phyloP scores from a whole-genome alignment of 2,797 vertebrate genomes.

The Catharus ustulatus region DNA sequence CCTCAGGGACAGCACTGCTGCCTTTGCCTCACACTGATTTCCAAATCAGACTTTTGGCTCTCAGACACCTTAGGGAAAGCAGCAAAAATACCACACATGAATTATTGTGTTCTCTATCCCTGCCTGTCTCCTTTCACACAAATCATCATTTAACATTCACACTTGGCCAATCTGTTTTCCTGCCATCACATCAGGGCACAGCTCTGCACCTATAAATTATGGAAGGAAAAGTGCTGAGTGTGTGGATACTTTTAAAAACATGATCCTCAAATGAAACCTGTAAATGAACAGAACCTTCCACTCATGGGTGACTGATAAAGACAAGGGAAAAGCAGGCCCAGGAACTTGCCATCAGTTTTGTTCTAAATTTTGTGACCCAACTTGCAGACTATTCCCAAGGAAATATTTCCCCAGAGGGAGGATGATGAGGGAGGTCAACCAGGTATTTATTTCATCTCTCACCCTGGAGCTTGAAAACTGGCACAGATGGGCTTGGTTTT shows the following conservation, averaged over 20 bases:
- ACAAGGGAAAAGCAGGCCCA: not conserved
- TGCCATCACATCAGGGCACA: not conserved
- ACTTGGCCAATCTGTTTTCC: not conserved
- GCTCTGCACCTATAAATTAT: not conserved
- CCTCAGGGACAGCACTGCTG: not conserved
- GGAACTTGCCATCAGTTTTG: not conserved
- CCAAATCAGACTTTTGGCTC: not conserved
- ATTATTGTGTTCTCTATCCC: not conserved
- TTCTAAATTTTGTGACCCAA: not conserved
- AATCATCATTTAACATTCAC: not conserved
- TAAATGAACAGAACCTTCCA: not conserved
- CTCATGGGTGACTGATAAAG: not conserved
- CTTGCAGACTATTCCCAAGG: not conserved
- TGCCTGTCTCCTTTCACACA: not conserved
- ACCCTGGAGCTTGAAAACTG: not conserved
- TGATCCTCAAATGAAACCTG: not conserved
- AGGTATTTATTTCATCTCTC: fast-evolving
- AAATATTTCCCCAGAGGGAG: not conserved
- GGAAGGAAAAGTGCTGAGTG: not conserved
- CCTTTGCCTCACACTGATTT: not conserved
- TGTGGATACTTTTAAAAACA: not conserved
- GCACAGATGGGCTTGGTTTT: not conserved
- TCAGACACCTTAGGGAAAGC: not conserved
- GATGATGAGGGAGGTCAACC: not conserved
- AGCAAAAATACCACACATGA: not conserved